A percentile compares a stretch with the other conserved stretches of the same genome.
Conservation (phyloP, 92 coral and sea anemone genomes). For the Virgularia gustaviana region DNA sequence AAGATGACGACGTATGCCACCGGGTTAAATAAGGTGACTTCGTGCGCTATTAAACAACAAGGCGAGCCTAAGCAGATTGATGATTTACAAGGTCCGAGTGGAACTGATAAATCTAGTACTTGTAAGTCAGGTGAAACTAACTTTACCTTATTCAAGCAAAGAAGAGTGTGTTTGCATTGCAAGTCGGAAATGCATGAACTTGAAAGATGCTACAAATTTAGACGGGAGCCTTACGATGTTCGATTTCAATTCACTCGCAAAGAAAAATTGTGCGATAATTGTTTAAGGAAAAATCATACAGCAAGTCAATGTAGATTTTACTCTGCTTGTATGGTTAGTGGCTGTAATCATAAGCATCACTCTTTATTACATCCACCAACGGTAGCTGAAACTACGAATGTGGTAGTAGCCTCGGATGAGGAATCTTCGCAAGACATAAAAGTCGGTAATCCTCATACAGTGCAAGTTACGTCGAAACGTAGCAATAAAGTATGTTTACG, state of each 20-base stretch:
- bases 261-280: conserved; percentile 25
- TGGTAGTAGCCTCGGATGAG: neutral
- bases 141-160: neutral
- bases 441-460: neutral
- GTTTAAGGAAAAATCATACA: conserved; percentile 26
- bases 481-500: neutral
- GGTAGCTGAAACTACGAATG: neutral
- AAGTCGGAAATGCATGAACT: conserved; percentile 3
- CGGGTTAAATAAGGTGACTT: neutral
- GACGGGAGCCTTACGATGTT: conserved; percentile 15
- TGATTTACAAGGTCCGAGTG: neutral
- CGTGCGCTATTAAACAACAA: neutral
- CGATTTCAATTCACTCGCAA: conserved; percentile 4
- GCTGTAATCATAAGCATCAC: conserved; percentile 27
- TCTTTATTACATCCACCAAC: conserved; percentile 35
- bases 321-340: conserved; percentile 16
- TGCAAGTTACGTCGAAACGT: neutral
- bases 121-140: no score
- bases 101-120: neutral
- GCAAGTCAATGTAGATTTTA: conserved; percentile 20
- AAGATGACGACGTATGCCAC: neutral
- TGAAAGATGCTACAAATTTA: conserved; percentile 39
- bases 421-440: neutral
- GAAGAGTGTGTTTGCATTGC: neutral
- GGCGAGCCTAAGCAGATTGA: neutral